phyloP scores from a whole-genome alignment of 2,113 vertebrate genomes.

The Choloepus hoffmanni region DNA sequence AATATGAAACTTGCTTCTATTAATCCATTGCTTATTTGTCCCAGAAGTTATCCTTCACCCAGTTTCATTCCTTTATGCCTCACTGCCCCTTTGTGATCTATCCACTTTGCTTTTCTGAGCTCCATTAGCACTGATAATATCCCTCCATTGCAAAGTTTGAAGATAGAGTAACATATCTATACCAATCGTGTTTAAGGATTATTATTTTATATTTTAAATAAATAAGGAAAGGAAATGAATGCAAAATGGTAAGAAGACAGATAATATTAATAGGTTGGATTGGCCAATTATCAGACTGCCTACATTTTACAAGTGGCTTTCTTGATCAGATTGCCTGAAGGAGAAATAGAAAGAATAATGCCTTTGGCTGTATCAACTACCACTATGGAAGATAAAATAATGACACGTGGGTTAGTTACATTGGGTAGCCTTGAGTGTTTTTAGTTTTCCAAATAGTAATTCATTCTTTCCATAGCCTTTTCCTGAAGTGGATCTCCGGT shows the following conservation, averaged over 20 bases:
- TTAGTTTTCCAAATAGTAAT: background rate
- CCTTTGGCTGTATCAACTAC: background rate
- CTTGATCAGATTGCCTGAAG: background rate
- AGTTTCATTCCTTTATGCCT: background rate
- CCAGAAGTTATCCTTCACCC: background rate
- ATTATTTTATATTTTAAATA: constrained; percentile 40
- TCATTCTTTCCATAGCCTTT: background rate
- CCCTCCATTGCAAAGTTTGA: background rate
- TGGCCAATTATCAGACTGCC: background rate
- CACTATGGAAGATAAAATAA: background rate
- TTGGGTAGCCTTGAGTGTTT: background rate
- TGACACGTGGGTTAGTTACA: background rate
- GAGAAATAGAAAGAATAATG: background rate
- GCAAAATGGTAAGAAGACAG: constrained; percentile 27
- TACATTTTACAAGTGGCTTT: background rate
- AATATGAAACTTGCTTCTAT: background rate
- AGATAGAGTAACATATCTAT: background rate
- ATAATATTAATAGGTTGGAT: background rate
- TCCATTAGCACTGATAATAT: background rate
- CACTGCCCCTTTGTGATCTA: background rate
- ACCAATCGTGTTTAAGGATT: constrained; percentile 30
- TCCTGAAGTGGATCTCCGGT: background rate
- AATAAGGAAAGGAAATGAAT: background rate
- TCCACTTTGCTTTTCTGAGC: background rate
- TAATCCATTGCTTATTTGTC: constrained; percentile 36